A percentile compares a stretch with the other conserved stretches of the same genome.
Evolutionary conservation across 2,888 invertebrate genomes (phyloP).

Genomic region (Ariolimax columbianus): DNA sequence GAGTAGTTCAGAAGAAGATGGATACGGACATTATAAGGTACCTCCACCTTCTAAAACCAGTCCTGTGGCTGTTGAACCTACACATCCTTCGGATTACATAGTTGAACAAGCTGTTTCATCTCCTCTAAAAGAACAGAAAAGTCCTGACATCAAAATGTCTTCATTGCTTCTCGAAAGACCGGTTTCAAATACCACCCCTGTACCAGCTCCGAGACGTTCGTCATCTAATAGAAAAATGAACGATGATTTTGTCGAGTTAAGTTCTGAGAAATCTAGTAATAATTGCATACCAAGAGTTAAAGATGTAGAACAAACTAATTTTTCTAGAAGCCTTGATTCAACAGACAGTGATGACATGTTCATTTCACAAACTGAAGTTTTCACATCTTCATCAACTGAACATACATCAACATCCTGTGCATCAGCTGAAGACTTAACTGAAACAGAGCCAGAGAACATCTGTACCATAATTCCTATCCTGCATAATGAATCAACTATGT

Average conservation of each 20-base stretch:
- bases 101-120: background rate
- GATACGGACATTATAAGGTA: background rate
- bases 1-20: constrained; percentile 1
- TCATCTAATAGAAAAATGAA: background rate
- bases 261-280: background rate
- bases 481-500: background rate
- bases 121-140: background rate
- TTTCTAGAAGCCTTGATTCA: background rate
- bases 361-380: background rate
- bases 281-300: background rate
- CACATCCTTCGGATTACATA: background rate
- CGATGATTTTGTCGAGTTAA: background rate
- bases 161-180: background rate
- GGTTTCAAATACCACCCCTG: background rate
- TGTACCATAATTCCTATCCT: too few species aligned
- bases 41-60: background rate
- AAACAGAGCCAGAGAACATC: background rate
- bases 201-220: constrained; percentile 13
- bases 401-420: background rate
- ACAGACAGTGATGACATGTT: background rate
- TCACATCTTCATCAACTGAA: background rate
- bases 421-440: background rate
- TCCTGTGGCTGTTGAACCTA: background rate
- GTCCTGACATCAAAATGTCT: background rate
- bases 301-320: too few species aligned